Base-by-base conservation (phyloP, 2,888 invertebrate genomes). In the Spodoptera littoralis region DNA sequence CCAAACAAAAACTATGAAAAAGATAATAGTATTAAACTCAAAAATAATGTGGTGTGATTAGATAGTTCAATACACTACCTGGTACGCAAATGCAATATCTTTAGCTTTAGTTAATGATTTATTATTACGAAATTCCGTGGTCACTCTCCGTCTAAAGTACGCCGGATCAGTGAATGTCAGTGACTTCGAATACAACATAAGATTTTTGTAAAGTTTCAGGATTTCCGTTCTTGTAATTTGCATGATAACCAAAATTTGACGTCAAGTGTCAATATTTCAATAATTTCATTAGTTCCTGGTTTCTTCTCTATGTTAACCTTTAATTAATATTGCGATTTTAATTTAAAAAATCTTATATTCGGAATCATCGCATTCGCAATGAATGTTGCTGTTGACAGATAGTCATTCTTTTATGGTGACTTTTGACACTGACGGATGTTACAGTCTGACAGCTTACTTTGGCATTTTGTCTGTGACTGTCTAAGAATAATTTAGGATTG, bases 131-230 rank as follows among this genome's bases (percentile, higher is more conserved):
- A 99, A 99, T 88, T 97, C 97, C 22, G 91, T 86, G 47, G 95
- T 93, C 58, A 99, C 95, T 88, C 97, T 95, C n/a, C 92, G 91
- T 60, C 94, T 91, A 86, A 96, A 98, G 86, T 97, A 98, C 1
- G 92, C 85, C 83, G 97, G 96, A 85, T 99, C 97, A 0, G 98
- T 98, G 18, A 96, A 95, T 80, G 96, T 95, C 61, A 99, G 90
- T 60, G 96, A 95, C 85, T 96, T 96, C 0, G 98, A 97, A 94
- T 98, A 98, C 43, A 96, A 93, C 65, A 98, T 90, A 64, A 98
- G 92, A 86, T 97, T 96, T 90, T 97, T 97, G 86, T 98, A 99
- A 44, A 99, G 95, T 76, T 92, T 95, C 54, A 98, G 89, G 70
- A 98, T 94, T 85, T 97, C 91, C 8, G 68, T 59, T 80, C 85